These are phyloP conservation scores for Phenganax subtilis DNA, from an alignment of 92 coral and sea anemone genomes.

Conservation along the genomic window DNA sequence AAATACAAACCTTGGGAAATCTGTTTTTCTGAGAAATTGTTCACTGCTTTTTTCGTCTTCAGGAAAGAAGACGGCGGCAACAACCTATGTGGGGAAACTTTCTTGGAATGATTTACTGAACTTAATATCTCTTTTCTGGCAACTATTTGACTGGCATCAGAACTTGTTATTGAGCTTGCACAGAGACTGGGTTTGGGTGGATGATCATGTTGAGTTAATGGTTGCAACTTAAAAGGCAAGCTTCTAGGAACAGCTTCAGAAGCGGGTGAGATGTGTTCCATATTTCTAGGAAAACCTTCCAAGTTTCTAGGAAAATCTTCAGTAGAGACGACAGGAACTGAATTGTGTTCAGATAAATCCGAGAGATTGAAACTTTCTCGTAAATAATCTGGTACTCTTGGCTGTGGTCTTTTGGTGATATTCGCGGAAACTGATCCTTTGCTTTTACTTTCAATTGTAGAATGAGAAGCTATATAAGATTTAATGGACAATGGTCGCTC, in stretches of 20 bases:
- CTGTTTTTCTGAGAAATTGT: neutral
- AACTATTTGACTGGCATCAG: constrained; percentile 2
- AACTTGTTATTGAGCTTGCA: constrained; percentile 11
- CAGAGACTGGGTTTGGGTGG: constrained; percentile 14
- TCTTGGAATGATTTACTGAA: neutral
- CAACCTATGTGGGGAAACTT: constrained; percentile 16
- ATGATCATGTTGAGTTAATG: constrained; percentile 2
- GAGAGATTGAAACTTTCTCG: constrained; percentile 86
- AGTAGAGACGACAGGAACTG: neutral
- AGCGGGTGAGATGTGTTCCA: neutral
- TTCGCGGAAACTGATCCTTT: neutral
- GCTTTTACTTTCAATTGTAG: neutral
- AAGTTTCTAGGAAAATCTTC: neutral
- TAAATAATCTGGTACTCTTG: constrained; percentile 85
- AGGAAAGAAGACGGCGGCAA: constrained; percentile 36
- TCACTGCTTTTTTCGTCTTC: neutral
- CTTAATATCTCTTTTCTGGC: neutral
- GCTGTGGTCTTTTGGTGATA: constrained; percentile 67
- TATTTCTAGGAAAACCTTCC: neutral
- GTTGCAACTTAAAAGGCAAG: constrained; percentile 22
- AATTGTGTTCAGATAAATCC: constrained; percentile 32
- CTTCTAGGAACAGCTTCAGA: constrained; percentile 27
- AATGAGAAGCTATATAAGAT: neutral
- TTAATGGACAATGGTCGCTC: neutral
- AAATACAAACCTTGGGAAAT: constrained; percentile 16